Percentiles rank a stretch among this genome's conserved stretches.
These are phyloP conservation scores for Hiodon alosoides DNA, from an alignment of 2,113 vertebrate species.

Conservation along the genomic window DNA sequence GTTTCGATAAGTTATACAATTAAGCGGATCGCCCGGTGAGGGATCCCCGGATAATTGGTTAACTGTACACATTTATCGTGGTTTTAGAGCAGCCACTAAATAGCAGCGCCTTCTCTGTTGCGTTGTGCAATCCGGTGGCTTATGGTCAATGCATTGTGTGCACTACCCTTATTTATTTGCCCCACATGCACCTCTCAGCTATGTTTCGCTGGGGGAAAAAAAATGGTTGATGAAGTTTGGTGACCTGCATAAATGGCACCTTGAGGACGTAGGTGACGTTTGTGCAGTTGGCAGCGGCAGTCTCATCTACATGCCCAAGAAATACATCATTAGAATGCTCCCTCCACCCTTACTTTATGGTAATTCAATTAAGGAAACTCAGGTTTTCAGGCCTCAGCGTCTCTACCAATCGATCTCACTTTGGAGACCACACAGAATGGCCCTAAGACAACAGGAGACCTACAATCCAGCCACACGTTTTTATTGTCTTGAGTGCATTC, in stretches of 20 bases:
- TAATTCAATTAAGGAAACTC: constrained; percentile 15
- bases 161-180: background rate
- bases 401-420: constrained; percentile 8
- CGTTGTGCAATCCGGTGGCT: too few species aligned
- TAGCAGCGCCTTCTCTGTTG: background rate
- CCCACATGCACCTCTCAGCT: too few species aligned
- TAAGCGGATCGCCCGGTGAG: background rate
- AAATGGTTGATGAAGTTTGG: too few species aligned
- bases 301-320: background rate
- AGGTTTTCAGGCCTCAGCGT: constrained; percentile 3
- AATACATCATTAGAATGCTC: constrained; percentile 8
- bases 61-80: constrained; percentile 3
- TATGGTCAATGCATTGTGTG: background rate
- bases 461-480: background rate
- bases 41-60: constrained; percentile 3
- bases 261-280: too few species aligned
- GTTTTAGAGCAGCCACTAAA: constrained; percentile 5
- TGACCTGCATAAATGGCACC: too few species aligned
- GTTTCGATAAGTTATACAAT: background rate
- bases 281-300: background rate
- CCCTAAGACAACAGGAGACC: constrained; percentile 12
- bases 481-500: constrained; percentile 11
- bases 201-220: too few species aligned
- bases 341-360: constrained; percentile 1
- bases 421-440: background rate